Evolutionary conservation across 2,797 vertebrate genomes (phyloP), one percentile per base, ranked within the genome.

Genomic region (Protosalanx chinensis): DNA sequence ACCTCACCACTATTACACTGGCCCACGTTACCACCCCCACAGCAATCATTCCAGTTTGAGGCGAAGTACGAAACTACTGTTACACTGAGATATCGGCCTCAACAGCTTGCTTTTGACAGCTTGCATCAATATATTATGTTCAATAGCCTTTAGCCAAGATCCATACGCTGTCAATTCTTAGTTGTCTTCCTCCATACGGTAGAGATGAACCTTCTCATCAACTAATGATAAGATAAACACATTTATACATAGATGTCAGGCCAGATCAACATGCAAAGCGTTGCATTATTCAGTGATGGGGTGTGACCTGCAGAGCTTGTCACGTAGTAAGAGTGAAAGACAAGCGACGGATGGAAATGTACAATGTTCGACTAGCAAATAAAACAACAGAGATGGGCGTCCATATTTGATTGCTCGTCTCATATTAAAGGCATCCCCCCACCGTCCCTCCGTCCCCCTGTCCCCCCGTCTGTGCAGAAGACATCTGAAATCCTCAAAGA

Each of bases 111-210:
- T 64, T 85, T 72, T 46, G 59, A 64, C 74, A 67, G 70, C 69
- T 78, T 59, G 56, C 81, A 86, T 87, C 74, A 70, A 81, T 85
- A 72, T 13, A 72, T 27, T 27, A 20, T 70, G 73, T 78, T 83
- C 73, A 86, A 71, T 79, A 75, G 30, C 23, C 69, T 76, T 81
- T 76, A 87, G 81, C 83, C 78, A 64, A 76, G 76, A 85, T 81
- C 76, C 12, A 37, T 63, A 64, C 66, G 27, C 74, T 56, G 68
- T 75, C 79, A 77, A 72, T 77, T 67, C 33, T 64, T 70, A 57
- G 4, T 4, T 33, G 30, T 35, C 62, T 35, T 64, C 30, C 6
- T 18, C 8, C 10, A 59, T 35, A 33, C 12, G 33, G 33, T 72
- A 53, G 33, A 72, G 71, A 10, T 13, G 60, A 37, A 78, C 23